A percentile compares a stretch with the other conserved stretches of the same genome.
phyloP scores from a whole-genome alignment of 2,113 vertebrate species.

The Pangasianodon gigas region DNA sequence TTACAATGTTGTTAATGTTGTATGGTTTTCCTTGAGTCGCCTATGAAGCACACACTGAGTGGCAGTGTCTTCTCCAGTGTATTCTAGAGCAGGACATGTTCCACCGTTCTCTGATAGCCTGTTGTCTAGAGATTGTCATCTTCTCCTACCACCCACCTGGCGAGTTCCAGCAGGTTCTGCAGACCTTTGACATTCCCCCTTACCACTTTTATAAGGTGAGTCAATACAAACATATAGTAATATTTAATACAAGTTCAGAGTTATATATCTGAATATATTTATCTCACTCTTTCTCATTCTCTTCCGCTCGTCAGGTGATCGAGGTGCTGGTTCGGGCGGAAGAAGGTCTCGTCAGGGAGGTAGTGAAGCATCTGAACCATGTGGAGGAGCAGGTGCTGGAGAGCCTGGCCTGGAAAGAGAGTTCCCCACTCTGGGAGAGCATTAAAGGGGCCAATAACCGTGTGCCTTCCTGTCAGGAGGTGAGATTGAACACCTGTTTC shows the following conservation, averaged over 20 bases:
- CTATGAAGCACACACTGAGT: neutral
- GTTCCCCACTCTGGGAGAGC: constrained; percentile 87
- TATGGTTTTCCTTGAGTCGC: neutral
- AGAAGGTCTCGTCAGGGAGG: constrained; percentile 89
- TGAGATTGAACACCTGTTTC: constrained; percentile 48
- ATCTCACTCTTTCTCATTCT: neutral
- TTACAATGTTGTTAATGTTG: neutral
- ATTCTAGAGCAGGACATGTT: constrained; percentile 91
- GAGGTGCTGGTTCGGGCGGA: constrained; percentile 90
- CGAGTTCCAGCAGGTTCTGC: constrained; percentile 81
- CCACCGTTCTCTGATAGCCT: constrained; percentile 87
- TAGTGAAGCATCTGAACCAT: constrained; percentile 92
- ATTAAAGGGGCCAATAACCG: constrained; percentile 81
- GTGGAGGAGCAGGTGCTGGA: constrained; percentile 94
- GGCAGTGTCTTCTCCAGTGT: constrained; percentile 68
- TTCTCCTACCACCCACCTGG: constrained; percentile 90
- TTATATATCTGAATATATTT: neutral
- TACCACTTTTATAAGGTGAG: constrained; percentile 92
- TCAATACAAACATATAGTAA: neutral
- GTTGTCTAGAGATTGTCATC: constrained; percentile 87
- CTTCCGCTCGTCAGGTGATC: constrained; percentile 78
- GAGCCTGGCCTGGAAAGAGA: constrained; percentile 85
- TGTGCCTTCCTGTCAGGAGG: constrained; percentile 88
- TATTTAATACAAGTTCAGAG: neutral
- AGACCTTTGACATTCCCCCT: constrained; percentile 84